Percentiles rank a stretch among this genome's conserved stretches.
phyloP scores from a whole-genome alignment of 2,888 invertebrate species.

The Phanerotoma sp. region DNA sequence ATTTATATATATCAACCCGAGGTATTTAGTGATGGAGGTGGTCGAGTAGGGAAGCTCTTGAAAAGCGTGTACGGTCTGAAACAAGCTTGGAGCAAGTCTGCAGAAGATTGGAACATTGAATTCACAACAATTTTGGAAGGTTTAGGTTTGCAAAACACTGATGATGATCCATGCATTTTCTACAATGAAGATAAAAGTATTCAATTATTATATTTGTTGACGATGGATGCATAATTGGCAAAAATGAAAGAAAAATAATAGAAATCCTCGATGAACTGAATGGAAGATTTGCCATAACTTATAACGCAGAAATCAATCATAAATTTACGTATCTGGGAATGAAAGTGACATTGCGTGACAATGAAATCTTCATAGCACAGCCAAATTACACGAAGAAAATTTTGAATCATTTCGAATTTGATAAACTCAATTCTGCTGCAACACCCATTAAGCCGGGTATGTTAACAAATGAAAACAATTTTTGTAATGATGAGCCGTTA shows the following conservation, averaged over 20 bases:
- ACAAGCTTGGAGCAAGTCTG: too few species aligned
- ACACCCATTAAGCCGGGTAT: constrained; percentile 41
- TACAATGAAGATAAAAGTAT: constrained; percentile 35
- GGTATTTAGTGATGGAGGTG: constrained; percentile 33
- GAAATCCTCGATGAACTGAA: constrained; percentile 28
- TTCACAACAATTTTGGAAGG: constrained; percentile 33
- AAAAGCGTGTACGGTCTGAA: constrained; percentile 43
- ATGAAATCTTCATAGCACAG: constrained; percentile 40
- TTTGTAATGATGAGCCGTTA: constrained; percentile 27
- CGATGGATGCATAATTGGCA: constrained; percentile 36
- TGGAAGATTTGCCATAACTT: constrained; percentile 31
- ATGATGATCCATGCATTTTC: constrained; percentile 42
- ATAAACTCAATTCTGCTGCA: constrained; percentile 25
- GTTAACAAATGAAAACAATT: constrained; percentile 33
- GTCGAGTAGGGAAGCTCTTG: constrained; percentile 33
- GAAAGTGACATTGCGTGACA: constrained; percentile 30
- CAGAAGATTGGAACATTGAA: constrained; percentile 39
- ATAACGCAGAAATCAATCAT: constrained; percentile 11
- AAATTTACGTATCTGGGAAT: constrained; percentile 36
- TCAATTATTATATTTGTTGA: constrained; percentile 34
- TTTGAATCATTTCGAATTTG: constrained; percentile 23
- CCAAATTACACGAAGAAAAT: constrained; percentile 37
- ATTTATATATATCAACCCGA: constrained; percentile 39
- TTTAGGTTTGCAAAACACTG: constrained; percentile 33
- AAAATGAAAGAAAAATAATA: constrained; percentile 25